These are phyloP conservation scores for Gallinago media DNA, from an alignment of 2,113 vertebrate species.

Conservation along the genomic window DNA sequence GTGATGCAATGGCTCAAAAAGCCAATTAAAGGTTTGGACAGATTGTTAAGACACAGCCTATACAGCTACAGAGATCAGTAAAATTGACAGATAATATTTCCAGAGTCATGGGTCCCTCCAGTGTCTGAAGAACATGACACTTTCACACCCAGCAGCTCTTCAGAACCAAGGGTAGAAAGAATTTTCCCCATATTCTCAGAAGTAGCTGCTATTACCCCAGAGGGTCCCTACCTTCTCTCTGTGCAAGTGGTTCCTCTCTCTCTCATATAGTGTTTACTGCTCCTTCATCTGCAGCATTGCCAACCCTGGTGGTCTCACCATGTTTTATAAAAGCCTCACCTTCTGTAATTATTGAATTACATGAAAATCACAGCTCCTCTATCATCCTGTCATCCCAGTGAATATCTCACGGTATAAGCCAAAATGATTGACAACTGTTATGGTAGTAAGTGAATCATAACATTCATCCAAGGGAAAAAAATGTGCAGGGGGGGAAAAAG, in stretches of 20 bases:
- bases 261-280: not conserved
- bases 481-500: rapidly evolving
- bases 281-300: not conserved
- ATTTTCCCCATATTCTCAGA: not conserved
- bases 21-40: not conserved
- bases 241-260: not conserved
- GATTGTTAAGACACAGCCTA: not conserved
- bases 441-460: not conserved
- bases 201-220: not conserved
- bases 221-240: not conserved
- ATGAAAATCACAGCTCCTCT: not conserved
- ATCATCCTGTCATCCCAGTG: not conserved
- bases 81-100: not conserved
- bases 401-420: not conserved
- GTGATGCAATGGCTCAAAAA: not conserved
- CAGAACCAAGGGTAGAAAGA: not conserved
- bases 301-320: not conserved
- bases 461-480: not conserved
- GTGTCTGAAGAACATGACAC: not conserved
- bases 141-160: not conserved
- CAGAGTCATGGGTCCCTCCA: not conserved
- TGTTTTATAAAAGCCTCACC: not conserved
- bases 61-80: not conserved
- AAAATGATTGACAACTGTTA: not conserved
- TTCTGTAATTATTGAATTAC: not conserved